These are phyloP conservation scores for Stenodera caucasica DNA, from an alignment of 2,888 invertebrate species.

Conservation along the genomic window DNA sequence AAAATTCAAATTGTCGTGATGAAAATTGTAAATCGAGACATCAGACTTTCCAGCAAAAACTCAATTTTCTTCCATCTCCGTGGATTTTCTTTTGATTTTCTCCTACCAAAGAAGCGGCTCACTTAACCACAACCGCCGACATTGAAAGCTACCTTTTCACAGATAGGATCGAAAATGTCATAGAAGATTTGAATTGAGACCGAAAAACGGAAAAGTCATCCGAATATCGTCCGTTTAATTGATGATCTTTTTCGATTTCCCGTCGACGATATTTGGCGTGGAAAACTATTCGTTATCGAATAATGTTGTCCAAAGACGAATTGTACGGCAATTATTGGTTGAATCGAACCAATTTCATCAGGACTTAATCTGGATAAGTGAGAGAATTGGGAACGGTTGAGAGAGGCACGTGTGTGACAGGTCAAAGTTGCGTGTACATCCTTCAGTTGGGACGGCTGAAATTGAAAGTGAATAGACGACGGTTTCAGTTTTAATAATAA, in stretches of 20 bases:
- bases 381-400: neutral
- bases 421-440: neutral
- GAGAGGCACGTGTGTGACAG: neutral
- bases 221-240: neutral
- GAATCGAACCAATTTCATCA: slow-evolving; percentile 1
- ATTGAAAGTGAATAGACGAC: neutral
- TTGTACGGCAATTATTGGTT: slow-evolving; percentile 2
- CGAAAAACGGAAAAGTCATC: neutral
- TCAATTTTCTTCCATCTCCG: too few relatives aligned
- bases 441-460: neutral
- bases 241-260: neutral
- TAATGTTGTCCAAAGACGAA: neutral
- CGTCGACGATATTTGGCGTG: neutral
- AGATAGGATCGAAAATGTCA: neutral
- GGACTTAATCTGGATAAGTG: slow-evolving; percentile 4
- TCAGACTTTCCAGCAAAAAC: too few relatives aligned
- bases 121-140: neutral
- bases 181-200: neutral
- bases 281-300: neutral
- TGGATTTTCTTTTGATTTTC: too few relatives aligned
- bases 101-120: too few relatives aligned
- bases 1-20: too few relatives aligned
- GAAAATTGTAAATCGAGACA: too few relatives aligned
- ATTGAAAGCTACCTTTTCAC: too few relatives aligned
- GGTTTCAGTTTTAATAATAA: neutral